A percentile compares a stretch with the other conserved stretches of the same genome.
Conservation (phyloP, 2,797 vertebrate genomes). For the Pantherophis alleghaniensis region DNA sequence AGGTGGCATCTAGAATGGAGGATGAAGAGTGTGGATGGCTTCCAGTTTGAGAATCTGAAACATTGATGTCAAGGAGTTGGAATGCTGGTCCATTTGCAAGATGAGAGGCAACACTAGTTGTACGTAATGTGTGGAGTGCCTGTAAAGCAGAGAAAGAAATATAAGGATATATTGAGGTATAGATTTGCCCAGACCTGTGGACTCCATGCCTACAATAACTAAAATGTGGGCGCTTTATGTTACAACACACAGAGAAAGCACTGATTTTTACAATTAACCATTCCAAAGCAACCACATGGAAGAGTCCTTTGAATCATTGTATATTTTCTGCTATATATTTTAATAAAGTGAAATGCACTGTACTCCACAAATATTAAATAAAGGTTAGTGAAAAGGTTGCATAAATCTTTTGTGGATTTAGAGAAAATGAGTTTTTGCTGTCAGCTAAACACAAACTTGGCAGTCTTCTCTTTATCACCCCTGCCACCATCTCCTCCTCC, state of each 20-base stretch:
- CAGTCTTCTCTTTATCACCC: not conserved
- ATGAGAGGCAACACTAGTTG: not conserved
- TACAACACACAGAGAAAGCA: not conserved
- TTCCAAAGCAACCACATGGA: not conserved
- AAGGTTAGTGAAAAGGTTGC: slow-evolving; percentile 52
- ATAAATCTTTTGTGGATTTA: slow-evolving; percentile 49
- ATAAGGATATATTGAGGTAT: not conserved
- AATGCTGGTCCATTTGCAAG: not conserved
- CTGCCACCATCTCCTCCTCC: not conserved
- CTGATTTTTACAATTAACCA: slow-evolving; percentile 15
- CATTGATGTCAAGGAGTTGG: not conserved
- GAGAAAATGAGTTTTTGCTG: slow-evolving; percentile 4
- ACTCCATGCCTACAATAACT: not conserved
- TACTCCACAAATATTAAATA: slow-evolving; percentile 45
- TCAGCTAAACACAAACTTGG: slow-evolving; percentile 33
- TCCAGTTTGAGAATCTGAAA: not conserved
- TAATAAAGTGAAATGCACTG: slow-evolving; percentile 27
- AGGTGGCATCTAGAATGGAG: not conserved
- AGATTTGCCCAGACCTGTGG: not conserved
- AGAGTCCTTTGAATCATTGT: not conserved
- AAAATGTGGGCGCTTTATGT: not conserved
- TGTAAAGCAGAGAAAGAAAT: not conserved
- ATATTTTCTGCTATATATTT: not conserved
- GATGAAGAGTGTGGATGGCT: not conserved
- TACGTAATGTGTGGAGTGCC: not conserved